Percentiles rank a stretch among this genome's conserved stretches.
These are phyloP conservation scores for Oceanites oceanicus DNA, from an alignment of 2,113 vertebrate genomes.

Conservation along the genomic window DNA sequence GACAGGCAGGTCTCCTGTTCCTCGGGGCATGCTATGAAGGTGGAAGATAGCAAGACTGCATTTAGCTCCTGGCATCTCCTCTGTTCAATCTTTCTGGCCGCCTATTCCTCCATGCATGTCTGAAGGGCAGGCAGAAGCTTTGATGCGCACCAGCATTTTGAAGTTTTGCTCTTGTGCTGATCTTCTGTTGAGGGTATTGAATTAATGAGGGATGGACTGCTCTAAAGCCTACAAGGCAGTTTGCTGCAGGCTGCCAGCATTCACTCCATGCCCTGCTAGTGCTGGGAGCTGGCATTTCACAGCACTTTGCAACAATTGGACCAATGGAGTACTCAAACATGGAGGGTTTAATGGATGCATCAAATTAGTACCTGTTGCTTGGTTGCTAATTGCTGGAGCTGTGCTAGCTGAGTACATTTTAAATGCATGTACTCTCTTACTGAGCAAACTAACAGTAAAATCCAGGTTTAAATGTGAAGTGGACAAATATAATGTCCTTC, in stretches of 20 bases:
- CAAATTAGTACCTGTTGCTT: not conserved
- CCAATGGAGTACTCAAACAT: not conserved
- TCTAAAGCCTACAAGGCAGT: not conserved
- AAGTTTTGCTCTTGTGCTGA: not conserved
- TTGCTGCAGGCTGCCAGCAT: not conserved
- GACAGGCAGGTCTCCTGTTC: not conserved
- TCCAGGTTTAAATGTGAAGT: not conserved
- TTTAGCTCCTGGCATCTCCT: not conserved
- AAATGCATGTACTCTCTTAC: not conserved
- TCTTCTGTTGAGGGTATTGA: not conserved
- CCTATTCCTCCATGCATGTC: accelerated
- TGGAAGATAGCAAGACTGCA: not conserved
- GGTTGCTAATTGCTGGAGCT: not conserved
- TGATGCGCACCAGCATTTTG: not conserved
- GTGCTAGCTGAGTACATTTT: not conserved
- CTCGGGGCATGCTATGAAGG: not conserved
- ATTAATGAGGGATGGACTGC: not conserved
- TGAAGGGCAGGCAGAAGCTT: not conserved
- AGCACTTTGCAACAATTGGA: not conserved
- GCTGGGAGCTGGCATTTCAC: not conserved
- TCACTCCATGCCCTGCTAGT: not conserved
- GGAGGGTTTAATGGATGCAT: not conserved
- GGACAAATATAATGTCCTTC: not conserved
- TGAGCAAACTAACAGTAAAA: not conserved
- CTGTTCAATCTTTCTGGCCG: not conserved